These are phyloP conservation scores for Dendrocincla tyrannina DNA, from an alignment of 2,797 vertebrate species.

Conservation along the genomic window DNA sequence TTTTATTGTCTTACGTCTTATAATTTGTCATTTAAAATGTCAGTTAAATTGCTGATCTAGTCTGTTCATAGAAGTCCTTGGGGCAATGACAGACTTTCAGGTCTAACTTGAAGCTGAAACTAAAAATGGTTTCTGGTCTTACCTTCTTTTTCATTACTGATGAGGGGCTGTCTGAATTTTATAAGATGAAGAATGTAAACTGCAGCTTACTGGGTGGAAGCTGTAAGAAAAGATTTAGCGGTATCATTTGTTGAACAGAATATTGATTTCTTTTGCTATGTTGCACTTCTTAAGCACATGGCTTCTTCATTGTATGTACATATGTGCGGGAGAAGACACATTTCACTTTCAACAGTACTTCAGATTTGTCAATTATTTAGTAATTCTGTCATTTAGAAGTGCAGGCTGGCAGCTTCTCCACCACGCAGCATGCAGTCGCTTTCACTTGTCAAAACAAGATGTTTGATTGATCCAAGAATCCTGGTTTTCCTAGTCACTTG, in stretches of 20 bases:
- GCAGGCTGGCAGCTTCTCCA: background rate
- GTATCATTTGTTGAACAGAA: background rate
- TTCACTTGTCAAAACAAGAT: background rate
- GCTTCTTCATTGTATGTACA: background rate
- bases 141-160: background rate
- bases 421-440: background rate
- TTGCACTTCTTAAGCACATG: background rate
- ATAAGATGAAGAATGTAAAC: background rate
- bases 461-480: background rate
- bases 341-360: background rate
- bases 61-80: conserved; percentile 11
- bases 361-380: background rate
- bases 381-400: background rate
- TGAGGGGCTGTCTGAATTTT: background rate
- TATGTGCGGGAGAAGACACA: background rate
- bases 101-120: conserved; percentile 16
- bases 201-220: background rate
- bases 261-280: background rate
- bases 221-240: background rate
- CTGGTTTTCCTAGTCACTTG: background rate
- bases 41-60: conserved; percentile 42
- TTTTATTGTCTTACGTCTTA: background rate
- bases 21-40: conserved; percentile 9
- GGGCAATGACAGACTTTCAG: conserved; percentile 7
- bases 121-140: background rate